Base-by-base conservation (phyloP, 2,888 invertebrate species). In the Toxonevra muliebris region DNA sequence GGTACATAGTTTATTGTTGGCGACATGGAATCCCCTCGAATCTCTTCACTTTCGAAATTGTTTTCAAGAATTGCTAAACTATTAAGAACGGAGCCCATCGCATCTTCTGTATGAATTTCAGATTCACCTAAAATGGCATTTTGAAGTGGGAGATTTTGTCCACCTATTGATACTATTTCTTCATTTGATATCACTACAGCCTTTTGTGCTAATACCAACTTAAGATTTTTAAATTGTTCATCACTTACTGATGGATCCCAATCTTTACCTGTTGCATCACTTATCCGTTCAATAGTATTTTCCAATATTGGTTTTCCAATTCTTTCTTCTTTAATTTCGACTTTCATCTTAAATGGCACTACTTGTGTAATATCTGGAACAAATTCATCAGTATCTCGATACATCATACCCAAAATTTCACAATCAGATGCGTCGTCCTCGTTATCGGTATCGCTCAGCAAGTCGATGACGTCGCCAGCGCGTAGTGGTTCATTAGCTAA, bases 381-480 rank as follows among this genome's bases (percentile, higher is more conserved):
- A 7, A 9, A 1, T 50, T 57, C 61, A 1, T 57, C 61, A 1
- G n/a, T 10, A 64, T 64, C 40, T 40, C 48, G n/a, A 64, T 57
- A 64, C 19, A 64, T 64, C 19, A 57, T n/a, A 8, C 65, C 65
- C 52, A 65, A 65, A 17, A 65, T 59, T 43, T 65, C 65, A 59
- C 58, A 65, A 41, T 55, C 55, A 4, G 55, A 55, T n/a, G 17
- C 55, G 1, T 43, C 59, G 0, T 53, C 67, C 1, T 64, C 63
- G 40, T 17, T 45, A 20, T 70, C 70, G 0, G 68, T 66, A 30
- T 70, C 70, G 42, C 65, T 65, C 15, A 70, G 61, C 13, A 69
- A 20, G 7, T 70, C 70, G n/a, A 70, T 68, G 5, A 68, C 45
- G 43, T 70, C 68, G 3, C 61, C 61, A 45, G 41, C 20, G 10